Base-by-base conservation (phyloP, 1,140 invertebrate species). In the Chironomus tepperi region DNA sequence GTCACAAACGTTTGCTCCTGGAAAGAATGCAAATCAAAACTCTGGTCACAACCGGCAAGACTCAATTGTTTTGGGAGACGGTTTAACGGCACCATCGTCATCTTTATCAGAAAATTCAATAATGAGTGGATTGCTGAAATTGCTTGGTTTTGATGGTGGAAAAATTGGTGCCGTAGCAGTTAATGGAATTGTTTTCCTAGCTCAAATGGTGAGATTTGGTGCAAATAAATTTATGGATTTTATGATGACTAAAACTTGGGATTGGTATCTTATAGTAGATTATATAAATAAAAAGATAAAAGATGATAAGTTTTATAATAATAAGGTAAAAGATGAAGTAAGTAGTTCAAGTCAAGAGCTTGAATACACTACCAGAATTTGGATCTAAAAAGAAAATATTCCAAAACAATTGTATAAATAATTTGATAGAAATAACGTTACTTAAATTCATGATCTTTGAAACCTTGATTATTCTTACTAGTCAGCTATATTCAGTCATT, bases 151-250 rank as follows among this genome's bases (percentile, higher is more conserved):
- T 21, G 65, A 70, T 70, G 10, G 65, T 19, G 9, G 16, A 18
- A 70, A 70, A 19, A 70, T 70, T 70, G 65, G 65, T 19, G 65
- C 65, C 9, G 65, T 6, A 0, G 65, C 65, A 19, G 9, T 70
- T 5, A 70, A 70, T 70, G 65, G 65, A 18, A 70, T 70, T 18
- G 18, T 70, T 70, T 70, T 70, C 18, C n/a, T 70, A 19, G 65
- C 65, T 19, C 65, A 70, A 70, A 70, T 70, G 65, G 65, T 70
- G 65, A 70, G 65, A 70, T 70, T 18, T 70, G 65, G 65, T 19
- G 65, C 65, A 21, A 70, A 70, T 19, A 70, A 9, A 9, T 18
- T 70, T 19, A 70, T 70, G 65, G 18, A 19, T 70, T 70, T 70
- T 19, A 70, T 70, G 18, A 19, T 70, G 65, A 18, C n/a, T 8